Evolutionary conservation across 2,113 vertebrate species (phyloP), one percentile per base, ranked within the genome.

Genomic region (Phalacrocorax brasilianus): DNA sequence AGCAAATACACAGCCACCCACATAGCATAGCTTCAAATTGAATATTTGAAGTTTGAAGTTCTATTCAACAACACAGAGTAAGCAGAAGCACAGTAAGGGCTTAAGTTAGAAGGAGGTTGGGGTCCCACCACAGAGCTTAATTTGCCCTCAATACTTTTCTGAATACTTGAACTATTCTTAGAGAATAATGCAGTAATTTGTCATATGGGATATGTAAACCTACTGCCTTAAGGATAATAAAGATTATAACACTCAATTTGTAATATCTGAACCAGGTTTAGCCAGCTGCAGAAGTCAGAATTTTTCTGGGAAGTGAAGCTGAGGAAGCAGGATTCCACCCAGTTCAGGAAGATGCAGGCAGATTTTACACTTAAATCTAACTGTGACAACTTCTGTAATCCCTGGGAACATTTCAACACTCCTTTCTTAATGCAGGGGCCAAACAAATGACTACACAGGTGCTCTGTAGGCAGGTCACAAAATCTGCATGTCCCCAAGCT

Each of bases 1-100:
- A 96, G 89, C 88, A 97, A 96, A 95, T 8, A 95, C 86, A 86
- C 82, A 94, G 90, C 92, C 91, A 95, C 92, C 92, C 95, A 93
- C 91, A 53, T 2, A 88, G 91, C 71, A 77, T 68, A 61, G 56
- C 72, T 92, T 94, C 78, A 86, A 85, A 94, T n/a, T 55, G 80
- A 88, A 42, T 77, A 91, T 67, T 49, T 90, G 53, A 92, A 77
- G 58, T 87, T n/a, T 63, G 59, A 88, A 91, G n/a, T 93, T 71
- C 66, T 55, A 49, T 61, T 87, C 84, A 89, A 55, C 89, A 82
- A 45, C 23, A 49, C 49, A 42, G 40, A 91, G 77, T 24, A 85
- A 76, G 94, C 53, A 92, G 83, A 76, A 91, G 32, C 3, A 6
- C 76, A 59, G 50, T 30, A 26, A 80, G 47, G 59, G 18, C 52